A percentile compares a stretch with the other conserved stretches of the same genome.
These are phyloP conservation scores for human (Homo sapiens) DNA, from an alignment of 2,113 vertebrate species.

Conservation along the genomic window DNA sequence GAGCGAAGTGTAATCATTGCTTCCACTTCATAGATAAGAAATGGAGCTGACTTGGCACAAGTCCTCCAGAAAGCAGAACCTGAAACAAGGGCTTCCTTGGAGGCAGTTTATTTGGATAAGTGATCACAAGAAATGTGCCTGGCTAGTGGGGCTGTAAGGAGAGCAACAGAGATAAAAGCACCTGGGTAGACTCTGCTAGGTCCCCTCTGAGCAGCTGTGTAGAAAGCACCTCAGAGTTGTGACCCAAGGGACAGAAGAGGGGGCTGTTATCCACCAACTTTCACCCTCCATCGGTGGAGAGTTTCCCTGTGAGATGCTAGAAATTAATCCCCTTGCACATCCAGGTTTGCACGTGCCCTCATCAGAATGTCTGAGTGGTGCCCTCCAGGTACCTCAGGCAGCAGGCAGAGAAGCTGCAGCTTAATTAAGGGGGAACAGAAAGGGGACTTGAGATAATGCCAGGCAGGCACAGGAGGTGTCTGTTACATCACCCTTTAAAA, in stretches of 20 bases:
- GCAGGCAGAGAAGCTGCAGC: background rate
- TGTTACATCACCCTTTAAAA: background rate
- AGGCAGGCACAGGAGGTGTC: background rate
- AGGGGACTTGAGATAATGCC: background rate
- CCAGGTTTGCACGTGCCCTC: background rate
- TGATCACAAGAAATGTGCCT: background rate
- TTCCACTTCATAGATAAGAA: background rate
- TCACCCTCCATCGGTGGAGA: rapidly evolving
- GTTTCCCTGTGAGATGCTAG: background rate
- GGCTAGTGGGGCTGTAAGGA: background rate
- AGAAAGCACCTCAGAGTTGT: background rate
- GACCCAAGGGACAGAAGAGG: background rate
- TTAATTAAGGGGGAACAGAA: background rate
- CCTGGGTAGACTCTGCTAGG: background rate
- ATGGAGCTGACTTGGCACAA: background rate
- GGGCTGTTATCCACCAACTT: rapidly evolving
- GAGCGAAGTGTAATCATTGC: background rate
- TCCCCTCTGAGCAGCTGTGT: background rate
- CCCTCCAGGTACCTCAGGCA: background rate
- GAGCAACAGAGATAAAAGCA: background rate
- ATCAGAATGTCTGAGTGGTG: background rate
- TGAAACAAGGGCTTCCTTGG: background rate
- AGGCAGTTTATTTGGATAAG: background rate
- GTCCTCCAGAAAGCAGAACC: background rate
- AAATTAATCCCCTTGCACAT: background rate